Conservation (phyloP, 2,888 invertebrate genomes). For the Proisotoma minuta region DNA sequence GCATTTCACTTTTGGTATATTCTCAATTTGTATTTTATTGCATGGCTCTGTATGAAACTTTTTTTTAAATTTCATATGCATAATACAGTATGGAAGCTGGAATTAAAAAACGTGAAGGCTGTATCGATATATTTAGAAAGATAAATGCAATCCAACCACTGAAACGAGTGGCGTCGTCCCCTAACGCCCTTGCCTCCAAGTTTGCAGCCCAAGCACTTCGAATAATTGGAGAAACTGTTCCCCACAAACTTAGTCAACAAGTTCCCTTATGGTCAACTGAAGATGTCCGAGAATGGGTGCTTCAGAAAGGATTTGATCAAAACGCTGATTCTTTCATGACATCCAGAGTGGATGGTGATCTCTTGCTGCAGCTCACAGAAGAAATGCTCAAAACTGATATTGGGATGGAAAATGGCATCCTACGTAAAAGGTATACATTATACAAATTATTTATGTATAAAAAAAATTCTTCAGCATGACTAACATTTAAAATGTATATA, state of each 20-base stretch:
- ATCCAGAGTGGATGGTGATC: slow-evolving; percentile 93
- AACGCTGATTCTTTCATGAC: slow-evolving; percentile 78
- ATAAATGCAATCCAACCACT: slow-evolving; percentile 93
- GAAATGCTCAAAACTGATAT: slow-evolving; percentile 89
- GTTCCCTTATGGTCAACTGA: slow-evolving; percentile 96
- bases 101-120: slow-evolving; percentile 89
- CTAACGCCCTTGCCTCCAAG: slow-evolving; percentile 95
- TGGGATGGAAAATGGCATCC: slow-evolving; percentile 86
- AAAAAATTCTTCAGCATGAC: neutral
- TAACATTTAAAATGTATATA: neutral
- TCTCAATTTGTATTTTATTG: neutral
- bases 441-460: neutral
- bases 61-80: neutral
- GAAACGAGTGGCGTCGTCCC: slow-evolving; percentile 94
- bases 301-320: slow-evolving; percentile 89
- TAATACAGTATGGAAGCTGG: slow-evolving; percentile 99
- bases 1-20: slow-evolving; percentile 72
- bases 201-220: slow-evolving; percentile 89
- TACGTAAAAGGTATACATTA: slow-evolving; percentile 69
- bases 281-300: slow-evolving; percentile 97
- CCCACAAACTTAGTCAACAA: slow-evolving; percentile 94
- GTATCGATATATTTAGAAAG: slow-evolving; percentile 83
- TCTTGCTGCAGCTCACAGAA: slow-evolving; percentile 84
- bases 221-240: slow-evolving; percentile 92
- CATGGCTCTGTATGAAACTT: neutral